Conservation (phyloP, 2,113 vertebrate species). For the Hyaena hyaena region DNA sequence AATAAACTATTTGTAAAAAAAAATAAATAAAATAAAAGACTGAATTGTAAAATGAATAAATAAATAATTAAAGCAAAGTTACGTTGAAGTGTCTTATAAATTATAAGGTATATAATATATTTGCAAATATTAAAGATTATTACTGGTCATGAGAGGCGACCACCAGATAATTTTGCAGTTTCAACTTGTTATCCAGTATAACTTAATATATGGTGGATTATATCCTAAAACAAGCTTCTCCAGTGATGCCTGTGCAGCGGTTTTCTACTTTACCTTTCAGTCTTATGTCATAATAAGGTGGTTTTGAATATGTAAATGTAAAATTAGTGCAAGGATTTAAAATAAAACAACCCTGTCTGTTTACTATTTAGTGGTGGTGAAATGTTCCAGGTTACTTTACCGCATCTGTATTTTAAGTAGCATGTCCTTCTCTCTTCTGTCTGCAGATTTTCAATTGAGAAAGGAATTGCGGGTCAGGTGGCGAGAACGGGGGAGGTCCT, state of each 20-base stretch:
- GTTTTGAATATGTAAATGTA: background rate
- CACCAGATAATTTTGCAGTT: background rate
- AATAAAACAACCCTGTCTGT: background rate
- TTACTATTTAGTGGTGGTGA: background rate
- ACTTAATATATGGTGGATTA: background rate
- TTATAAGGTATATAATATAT: background rate
- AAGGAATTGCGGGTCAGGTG: conserved; percentile 98
- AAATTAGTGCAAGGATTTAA: background rate
- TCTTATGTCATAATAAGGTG: background rate
- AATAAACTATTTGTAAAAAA: too few species aligned
- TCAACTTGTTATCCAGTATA: background rate
- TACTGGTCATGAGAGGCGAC: background rate
- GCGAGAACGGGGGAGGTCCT: conserved; percentile 97
- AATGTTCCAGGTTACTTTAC: background rate
- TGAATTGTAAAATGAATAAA: background rate
- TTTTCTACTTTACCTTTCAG: background rate
- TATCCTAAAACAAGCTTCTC: background rate
- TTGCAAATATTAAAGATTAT: background rate
- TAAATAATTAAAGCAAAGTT: background rate
- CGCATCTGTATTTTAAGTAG: background rate
- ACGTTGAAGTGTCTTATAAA: background rate
- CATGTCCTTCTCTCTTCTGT: conserved; percentile 37
- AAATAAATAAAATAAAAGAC: too few species aligned
- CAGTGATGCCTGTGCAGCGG: background rate
- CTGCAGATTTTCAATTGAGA: conserved; percentile 98